Percentiles rank a stretch among this genome's conserved stretches.
These are phyloP conservation scores for Neodon shergylaensis DNA, from an alignment of 2,113 vertebrate genomes.

Conservation along the genomic window DNA sequence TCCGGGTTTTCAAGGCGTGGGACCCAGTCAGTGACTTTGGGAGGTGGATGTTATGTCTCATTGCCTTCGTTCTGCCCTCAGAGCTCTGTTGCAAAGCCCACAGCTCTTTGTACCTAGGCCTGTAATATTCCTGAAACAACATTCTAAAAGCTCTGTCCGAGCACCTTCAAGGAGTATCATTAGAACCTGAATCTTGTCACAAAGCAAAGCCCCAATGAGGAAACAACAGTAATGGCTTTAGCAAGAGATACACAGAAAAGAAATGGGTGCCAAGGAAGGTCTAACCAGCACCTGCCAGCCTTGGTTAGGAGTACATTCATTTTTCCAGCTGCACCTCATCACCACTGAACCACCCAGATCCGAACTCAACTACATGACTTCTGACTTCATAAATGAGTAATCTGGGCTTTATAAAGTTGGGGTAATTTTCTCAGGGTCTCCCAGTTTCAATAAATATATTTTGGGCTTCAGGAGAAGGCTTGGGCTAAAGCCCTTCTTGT, in stretches of 20 bases:
- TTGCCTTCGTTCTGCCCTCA: no score
- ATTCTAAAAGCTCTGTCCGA: not conserved
- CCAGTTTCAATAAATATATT: not conserved
- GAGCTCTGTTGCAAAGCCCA: not conserved
- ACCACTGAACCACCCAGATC: rapidly evolving
- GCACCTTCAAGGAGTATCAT: not conserved
- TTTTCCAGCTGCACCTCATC: not conserved
- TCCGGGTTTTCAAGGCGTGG: not conserved
- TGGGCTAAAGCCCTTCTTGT: not conserved
- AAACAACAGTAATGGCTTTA: not conserved
- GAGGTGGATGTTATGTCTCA: not conserved
- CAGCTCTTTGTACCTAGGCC: not conserved
- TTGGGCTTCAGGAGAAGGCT: not conserved
- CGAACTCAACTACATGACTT: not conserved
- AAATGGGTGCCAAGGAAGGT: not conserved
- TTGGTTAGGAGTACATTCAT: not conserved
- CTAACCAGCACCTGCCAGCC: not conserved
- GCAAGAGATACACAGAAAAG: not conserved
- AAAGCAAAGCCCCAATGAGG: not conserved
- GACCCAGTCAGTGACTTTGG: not conserved
- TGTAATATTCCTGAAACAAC: not conserved
- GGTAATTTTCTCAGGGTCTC: not conserved
- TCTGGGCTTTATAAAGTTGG: not conserved
- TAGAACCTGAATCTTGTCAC: not conserved
- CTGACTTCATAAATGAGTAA: not conserved